Evolutionary conservation across 2,888 invertebrate genomes (phyloP).

Genomic region (Cantharis rustica): DNA sequence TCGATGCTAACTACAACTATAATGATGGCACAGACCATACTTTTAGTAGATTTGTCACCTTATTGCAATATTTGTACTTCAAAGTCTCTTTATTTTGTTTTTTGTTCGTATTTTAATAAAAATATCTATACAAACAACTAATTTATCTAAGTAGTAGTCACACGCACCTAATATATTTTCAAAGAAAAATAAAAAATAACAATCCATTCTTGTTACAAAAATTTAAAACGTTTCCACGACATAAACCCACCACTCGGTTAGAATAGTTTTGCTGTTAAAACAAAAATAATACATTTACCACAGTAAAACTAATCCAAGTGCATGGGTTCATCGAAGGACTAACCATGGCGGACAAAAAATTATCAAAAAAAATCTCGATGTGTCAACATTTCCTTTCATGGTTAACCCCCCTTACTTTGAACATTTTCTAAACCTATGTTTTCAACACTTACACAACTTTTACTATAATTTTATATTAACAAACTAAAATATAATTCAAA

Average conservation of each 20-base stretch:
- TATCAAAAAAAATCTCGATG: neutral
- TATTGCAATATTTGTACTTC: conserved; percentile 20
- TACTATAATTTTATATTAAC: neutral
- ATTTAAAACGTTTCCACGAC: neutral
- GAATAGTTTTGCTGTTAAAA: neutral
- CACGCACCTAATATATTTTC: neutral
- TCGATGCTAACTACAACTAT: conserved; percentile 53
- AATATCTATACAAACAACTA: neutral
- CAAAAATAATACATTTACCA: neutral
- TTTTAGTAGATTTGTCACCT: conserved; percentile 26
- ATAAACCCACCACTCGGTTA: neutral
- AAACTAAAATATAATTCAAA: neutral
- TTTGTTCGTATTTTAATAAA: neutral
- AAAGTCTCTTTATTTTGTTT: neutral
- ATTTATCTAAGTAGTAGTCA: neutral
- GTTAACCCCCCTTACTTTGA: neutral
- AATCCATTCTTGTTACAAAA: neutral
- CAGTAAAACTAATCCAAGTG: neutral
- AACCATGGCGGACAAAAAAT: neutral
- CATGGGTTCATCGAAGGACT: neutral
- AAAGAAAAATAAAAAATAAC: neutral
- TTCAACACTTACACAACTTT: neutral
- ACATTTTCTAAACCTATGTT: neutral
- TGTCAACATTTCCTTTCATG: neutral
- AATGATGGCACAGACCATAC: conserved; percentile 41